Evolutionary conservation across 2,113 vertebrate genomes (phyloP), one percentile per base, ranked within the genome.

Genomic region (Plectropomus leopardus): DNA sequence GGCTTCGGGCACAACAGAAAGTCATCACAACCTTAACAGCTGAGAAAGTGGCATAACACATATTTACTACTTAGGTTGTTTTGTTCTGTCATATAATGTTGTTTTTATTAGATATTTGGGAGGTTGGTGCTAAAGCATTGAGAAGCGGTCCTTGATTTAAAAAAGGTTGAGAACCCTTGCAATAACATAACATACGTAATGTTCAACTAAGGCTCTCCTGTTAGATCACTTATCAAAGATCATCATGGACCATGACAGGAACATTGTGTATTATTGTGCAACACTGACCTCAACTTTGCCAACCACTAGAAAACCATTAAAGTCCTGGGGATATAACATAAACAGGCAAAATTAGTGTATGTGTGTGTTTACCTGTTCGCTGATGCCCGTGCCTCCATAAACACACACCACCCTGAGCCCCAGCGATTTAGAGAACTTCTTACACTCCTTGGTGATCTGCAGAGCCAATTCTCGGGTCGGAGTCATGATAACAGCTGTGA

Each of bases 401-500:
- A 99, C 98, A 95, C 98, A 99, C 68, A 99, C 98, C 92, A 98
- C 98, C 79, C 97, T 90, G 85, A 99, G 96, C 0, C 95, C 96
- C 89, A 99, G 96, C 0, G 96, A 93, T 92, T 99, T 99, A 2
- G 98, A 99, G 94, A 99, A 99, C 87, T 99, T 99, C 96, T 99
- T 99, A 45, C 98, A 99, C 90, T 99, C 98, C 92, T 99, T 99
- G 80, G 98, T 98, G 87, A 99, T 99, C 80, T 99, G 98, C 90
- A 99, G 94, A 64, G 98, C 98, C 91, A 99, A 67, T 92, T 99
- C 98, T 45, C 98, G 96, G 63, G 98, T 99, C 0, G 98, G 98
- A 34, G 98, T 99, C 97, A 99, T 98, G 86, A 99, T 99, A 67
- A 99, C 95, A 72, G 97, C 98, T 99, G 92, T 8, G 85, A 90